These are phyloP conservation scores for Turritopsis dohrnii DNA, from an alignment of 30 jellyfish, hydroid and myxozoan genomes.

Conservation along the genomic window DNA sequence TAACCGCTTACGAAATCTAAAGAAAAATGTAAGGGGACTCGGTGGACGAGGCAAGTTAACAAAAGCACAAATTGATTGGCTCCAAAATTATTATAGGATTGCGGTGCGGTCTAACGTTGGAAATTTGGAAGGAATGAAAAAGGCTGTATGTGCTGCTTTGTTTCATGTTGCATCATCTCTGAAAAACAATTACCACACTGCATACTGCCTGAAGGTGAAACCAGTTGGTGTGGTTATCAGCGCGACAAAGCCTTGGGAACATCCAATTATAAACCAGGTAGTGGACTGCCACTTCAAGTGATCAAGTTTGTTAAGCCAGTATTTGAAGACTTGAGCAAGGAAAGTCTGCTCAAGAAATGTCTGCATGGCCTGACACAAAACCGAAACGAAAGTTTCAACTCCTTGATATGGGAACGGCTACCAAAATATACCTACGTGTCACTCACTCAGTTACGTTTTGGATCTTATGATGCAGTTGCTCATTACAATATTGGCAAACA, in stretches of 20 bases:
- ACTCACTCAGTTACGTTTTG: background rate
- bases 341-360: background rate
- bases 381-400: background rate
- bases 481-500: background rate
- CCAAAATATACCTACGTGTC: background rate
- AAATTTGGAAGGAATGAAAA: slow-evolving; percentile 35
- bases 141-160: slow-evolving; percentile 28
- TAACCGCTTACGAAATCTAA: slow-evolving; percentile 17
- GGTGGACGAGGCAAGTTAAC: slow-evolving; percentile 25
- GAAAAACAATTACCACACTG: slow-evolving; percentile 8
- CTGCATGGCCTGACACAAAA: background rate
- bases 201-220: slow-evolving; percentile 11
- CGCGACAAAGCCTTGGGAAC: background rate
- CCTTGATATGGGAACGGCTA: background rate
- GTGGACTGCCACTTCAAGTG: slow-evolving; percentile 8
- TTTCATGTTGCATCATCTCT: slow-evolving; percentile 21
- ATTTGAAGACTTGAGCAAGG: background rate
- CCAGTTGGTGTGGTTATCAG: slow-evolving; percentile 23
- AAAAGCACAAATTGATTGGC: slow-evolving; percentile 9
- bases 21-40: slow-evolving; percentile 31
- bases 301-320: background rate
- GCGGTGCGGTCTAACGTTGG: background rate
- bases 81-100: slow-evolving; percentile 14
- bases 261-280: background rate
- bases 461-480: background rate